Evolutionary conservation across 1,140 invertebrate genomes (phyloP), one percentile per base, ranked within the genome.

Genomic region (Tachypleus tridentatus): DNA sequence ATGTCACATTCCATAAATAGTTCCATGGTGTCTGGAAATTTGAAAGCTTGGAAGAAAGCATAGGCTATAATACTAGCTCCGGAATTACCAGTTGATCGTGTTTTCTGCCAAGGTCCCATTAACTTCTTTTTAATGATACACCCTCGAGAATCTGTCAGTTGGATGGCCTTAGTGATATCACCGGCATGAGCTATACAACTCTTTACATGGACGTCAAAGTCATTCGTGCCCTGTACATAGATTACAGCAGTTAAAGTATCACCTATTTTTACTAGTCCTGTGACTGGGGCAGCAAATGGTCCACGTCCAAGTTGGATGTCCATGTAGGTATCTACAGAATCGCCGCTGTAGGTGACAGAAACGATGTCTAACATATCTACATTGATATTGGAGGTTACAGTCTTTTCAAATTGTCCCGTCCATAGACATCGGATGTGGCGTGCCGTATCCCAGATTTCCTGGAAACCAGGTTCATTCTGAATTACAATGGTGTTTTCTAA

Each of bases 21-120:
- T 70, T 92, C 88, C 85, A 89, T 90, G 48, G 88, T 83, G 72
- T 92, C 89, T 0, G 89, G 89, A 76, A 92, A 92, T 77, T 91
- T 91, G 75, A 92, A 91, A 0, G 88, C 88, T 74, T 87, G 86
- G 76, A 92, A 87, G 76, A 82, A 87, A 0, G 89, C 86, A 70
- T 84, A 91, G 2, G 87, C 86, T 53, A 90, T 85, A 7, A 89
- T 81, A 2, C 85, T 85, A 7, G 86, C 85, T 8, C 85, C 86
- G 0, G 82, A 83, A 61, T 83, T 85, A 51, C 84, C 83, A 4
- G 87, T 88, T 4, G 88, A 83, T 62, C 81, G 83, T 0, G 87
- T 89, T 69, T 87, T 90, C 71, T 88, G 86, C 83, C 90, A 91
- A 3, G 86, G 82, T 3, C 87, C 87, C 72, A 92, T 89, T 3